Conservation (phyloP, 1,140 invertebrate genomes). For the Heliconius eleuchia region DNA sequence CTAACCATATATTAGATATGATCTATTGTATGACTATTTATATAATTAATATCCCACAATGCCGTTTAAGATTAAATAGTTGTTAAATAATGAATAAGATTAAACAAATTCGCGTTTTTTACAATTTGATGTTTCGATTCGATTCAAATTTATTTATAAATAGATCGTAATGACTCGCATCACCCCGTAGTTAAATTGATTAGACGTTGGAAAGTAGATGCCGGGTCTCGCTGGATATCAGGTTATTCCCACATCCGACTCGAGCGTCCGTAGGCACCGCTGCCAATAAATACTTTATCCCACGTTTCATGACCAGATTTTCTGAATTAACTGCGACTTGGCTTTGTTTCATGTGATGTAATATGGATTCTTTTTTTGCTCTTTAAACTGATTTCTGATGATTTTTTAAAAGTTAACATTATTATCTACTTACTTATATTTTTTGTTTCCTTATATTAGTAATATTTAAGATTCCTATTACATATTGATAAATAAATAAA, state of each 20-base stretch:
- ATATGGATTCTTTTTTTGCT: conserved; percentile 5
- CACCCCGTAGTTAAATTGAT: conserved; percentile 27
- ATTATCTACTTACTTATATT: not conserved
- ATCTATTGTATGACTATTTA: not conserved
- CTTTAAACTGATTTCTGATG: not conserved
- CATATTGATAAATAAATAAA: too few species aligned
- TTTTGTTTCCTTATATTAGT: not conserved
- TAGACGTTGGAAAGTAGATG: conserved; percentile 31
- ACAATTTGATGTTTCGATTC: not conserved
- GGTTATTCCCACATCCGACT: conserved; percentile 36
- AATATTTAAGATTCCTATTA: too few species aligned
- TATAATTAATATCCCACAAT: not conserved
- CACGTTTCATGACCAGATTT: conserved; percentile 19
- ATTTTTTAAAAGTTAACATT: not conserved
- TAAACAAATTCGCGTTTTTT: not conserved
- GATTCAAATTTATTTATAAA: not conserved
- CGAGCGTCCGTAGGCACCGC: conserved; percentile 21
- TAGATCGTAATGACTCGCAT: conserved; percentile 16
- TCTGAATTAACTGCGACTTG: conserved; percentile 3
- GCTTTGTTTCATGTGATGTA: conserved; percentile 22
- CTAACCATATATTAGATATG: not conserved
- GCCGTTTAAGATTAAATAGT: not conserved
- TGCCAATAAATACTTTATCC: conserved; percentile 29
- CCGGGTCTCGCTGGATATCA: conserved; percentile 28
- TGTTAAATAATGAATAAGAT: too few species aligned